Conservation (phyloP, 2,888 invertebrate genomes). For the Andrena minutula region DNA sequence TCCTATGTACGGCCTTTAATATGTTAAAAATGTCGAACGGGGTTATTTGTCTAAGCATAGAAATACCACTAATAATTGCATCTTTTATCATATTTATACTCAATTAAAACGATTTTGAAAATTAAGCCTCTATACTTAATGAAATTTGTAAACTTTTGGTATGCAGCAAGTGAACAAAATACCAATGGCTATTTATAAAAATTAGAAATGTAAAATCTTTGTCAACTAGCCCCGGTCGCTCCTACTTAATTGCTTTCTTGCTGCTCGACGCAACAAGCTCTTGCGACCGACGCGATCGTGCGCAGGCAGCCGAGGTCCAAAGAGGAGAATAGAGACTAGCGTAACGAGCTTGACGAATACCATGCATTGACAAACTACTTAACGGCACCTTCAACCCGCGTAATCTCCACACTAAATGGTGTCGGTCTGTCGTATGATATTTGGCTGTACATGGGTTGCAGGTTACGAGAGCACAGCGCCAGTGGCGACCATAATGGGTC, state of each 20-base stretch:
- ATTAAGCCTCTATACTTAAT: too few species aligned
- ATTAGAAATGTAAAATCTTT: too few species aligned
- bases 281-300: background rate
- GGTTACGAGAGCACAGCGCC: slow-evolving; percentile 84
- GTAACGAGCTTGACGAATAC: slow-evolving; percentile 19
- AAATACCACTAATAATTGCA: too few species aligned
- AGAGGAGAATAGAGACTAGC: background rate
- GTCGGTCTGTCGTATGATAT: slow-evolving; percentile 61
- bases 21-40: too few species aligned
- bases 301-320: background rate
- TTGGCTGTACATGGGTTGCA: slow-evolving; percentile 76
- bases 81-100: too few species aligned
- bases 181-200: too few species aligned
- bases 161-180: too few species aligned
- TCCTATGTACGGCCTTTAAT: too few species aligned
- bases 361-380: background rate
- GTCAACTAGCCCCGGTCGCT: too few species aligned
- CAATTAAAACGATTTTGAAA: too few species aligned
- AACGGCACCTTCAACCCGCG: background rate
- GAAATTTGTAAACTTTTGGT: too few species aligned
- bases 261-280: background rate
- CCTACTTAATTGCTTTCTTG: slow-evolving; percentile 44
- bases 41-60: too few species aligned
- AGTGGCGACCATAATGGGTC: slow-evolving; percentile 86
- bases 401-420: slow-evolving; percentile 37